Evolutionary conservation across 2,797 vertebrate species (phyloP).

Genomic region (Manis crassicaudata): DNA sequence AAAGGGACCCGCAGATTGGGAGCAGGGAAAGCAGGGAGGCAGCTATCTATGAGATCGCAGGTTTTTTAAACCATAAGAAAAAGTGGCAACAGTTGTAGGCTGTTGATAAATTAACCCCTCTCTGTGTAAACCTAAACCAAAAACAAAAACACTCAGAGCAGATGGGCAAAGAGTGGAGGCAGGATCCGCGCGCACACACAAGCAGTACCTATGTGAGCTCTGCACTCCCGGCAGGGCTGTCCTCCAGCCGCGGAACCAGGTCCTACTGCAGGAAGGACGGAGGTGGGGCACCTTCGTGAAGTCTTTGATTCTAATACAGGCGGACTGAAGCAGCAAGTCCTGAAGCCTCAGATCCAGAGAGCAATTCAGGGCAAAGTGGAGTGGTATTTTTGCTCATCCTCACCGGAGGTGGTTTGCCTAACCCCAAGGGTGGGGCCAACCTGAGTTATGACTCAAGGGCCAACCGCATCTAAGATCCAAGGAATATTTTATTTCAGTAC

Average conservation of each 20-base stretch:
- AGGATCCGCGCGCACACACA: constrained; percentile 39
- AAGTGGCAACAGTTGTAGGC: constrained; percentile 74
- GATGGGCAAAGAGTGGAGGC: constrained; percentile 53
- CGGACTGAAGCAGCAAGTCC: constrained; percentile 66
- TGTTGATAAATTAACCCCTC: constrained; percentile 79
- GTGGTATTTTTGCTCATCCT: constrained; percentile 50
- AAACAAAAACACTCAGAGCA: constrained; percentile 70
- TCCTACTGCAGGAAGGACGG: neutral
- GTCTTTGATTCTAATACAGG: constrained; percentile 84
- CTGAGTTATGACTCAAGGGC: constrained; percentile 27
- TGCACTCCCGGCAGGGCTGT: constrained; percentile 77
- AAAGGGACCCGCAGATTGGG: neutral
- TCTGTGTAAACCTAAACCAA: constrained; percentile 79
- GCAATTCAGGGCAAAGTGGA: constrained; percentile 63
- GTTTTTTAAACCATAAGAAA: constrained; percentile 80
- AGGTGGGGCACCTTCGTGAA: constrained; percentile 56
- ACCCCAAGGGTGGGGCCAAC: neutral
- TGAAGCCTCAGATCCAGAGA: constrained; percentile 71
- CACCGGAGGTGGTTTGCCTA: neutral
- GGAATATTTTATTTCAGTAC: constrained; percentile 32
- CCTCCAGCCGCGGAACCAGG: neutral
- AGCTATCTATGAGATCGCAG: constrained; percentile 72
- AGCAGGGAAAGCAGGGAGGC: constrained; percentile 19
- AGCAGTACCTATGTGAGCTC: constrained; percentile 70
- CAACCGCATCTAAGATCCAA: constrained; percentile 31